Conservation (phyloP, 1,140 invertebrate genomes). For the Trichogramma pretiosum region DNA sequence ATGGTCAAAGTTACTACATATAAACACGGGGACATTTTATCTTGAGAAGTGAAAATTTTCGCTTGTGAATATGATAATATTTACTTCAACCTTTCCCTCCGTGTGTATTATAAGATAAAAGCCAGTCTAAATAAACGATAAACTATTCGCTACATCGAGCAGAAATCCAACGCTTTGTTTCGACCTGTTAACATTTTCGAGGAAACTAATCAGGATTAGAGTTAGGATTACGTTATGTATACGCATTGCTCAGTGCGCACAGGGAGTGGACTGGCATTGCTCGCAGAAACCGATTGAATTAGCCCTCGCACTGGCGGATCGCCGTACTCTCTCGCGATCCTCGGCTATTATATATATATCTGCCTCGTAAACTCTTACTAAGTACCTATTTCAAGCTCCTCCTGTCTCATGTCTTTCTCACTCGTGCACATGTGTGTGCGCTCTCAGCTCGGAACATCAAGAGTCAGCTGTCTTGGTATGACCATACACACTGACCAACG, state of each 20-base stretch:
- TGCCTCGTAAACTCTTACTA: conserved; percentile 39
- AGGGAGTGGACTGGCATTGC: too few species aligned
- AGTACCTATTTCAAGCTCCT: too few species aligned
- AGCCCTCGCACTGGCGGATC: conserved; percentile 18
- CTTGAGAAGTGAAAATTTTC: too few species aligned
- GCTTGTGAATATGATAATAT: too few species aligned
- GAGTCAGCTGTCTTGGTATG: neutral
- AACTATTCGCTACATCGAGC: neutral
- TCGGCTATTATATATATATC: conserved; percentile 17
- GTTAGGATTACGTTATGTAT: conserved; percentile 30
- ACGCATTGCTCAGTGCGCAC: too few species aligned
- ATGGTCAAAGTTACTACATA: too few species aligned
- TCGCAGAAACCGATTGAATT: conserved; percentile 36
- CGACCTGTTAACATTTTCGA: conserved; percentile 23
- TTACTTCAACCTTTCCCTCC: too few species aligned
- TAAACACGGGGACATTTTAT: too few species aligned
- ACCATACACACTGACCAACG: neutral
- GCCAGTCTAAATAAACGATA: too few species aligned
- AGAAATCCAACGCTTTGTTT: conserved; percentile 5
- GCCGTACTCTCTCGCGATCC: neutral
- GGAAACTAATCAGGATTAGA: conserved; percentile 37
- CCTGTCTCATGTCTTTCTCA: conserved; percentile 30
- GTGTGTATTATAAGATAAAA: too few species aligned
- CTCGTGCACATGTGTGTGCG: neutral
- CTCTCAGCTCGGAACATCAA: neutral